These are phyloP conservation scores for Cyclopterus lumpus DNA, from an alignment of 2,797 vertebrate genomes.

Conservation along the genomic window DNA sequence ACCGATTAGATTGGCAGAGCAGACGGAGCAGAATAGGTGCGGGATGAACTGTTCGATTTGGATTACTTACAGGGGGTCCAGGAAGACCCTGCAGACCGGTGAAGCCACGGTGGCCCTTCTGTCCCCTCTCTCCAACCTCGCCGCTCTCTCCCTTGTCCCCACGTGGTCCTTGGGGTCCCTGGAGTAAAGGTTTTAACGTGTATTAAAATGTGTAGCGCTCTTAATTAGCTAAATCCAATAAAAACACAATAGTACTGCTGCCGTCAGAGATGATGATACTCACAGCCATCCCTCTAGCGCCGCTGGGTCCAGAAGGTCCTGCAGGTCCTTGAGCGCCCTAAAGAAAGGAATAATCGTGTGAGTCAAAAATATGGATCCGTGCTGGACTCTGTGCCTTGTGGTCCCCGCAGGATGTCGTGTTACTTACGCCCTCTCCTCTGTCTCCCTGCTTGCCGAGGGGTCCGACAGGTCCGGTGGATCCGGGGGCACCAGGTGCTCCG, in stretches of 20 bases:
- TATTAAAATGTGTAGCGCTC: constrained; percentile 26
- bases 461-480: constrained; percentile 90
- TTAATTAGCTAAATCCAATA: background rate
- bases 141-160: constrained; percentile 97
- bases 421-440: constrained; percentile 93
- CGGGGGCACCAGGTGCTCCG: constrained; percentile 91
- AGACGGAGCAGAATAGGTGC: background rate
- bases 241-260: background rate
- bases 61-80: constrained; percentile 91
- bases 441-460: constrained; percentile 98
- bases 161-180: constrained; percentile 97
- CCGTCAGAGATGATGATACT: constrained; percentile 70
- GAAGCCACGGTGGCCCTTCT: constrained; percentile 98
- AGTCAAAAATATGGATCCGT: background rate
- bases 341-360: constrained; percentile 42
- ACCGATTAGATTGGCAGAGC: constrained; percentile 26
- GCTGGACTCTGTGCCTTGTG: background rate
- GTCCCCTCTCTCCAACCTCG: constrained; percentile 93
- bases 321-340: constrained; percentile 96
- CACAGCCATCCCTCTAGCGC: constrained; percentile 94
- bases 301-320: constrained; percentile 91
- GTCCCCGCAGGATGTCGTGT: background rate
- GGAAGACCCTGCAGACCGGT: constrained; percentile 98
- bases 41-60: background rate
- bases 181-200: constrained; percentile 26